Base-by-base conservation (phyloP, 2,888 invertebrate genomes). In the Euproctis similis region DNA sequence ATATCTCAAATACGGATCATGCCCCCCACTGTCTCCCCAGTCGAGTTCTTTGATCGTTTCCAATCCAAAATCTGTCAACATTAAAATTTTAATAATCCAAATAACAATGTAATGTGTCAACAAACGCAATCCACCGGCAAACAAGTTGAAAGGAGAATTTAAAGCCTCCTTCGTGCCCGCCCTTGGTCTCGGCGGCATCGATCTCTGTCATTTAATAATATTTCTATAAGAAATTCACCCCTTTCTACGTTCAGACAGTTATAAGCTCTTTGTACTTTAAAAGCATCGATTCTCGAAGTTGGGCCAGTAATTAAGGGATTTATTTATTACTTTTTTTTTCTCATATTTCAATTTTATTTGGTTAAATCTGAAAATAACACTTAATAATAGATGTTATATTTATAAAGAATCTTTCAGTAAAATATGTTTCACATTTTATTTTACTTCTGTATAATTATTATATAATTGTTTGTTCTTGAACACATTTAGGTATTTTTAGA, bases 181-280 rank as follows among this genome's bases (percentile, higher is more conserved):
- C 49, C 54, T 59, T 71, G 72, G 74, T 57, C 56, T 56, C 55
- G 35, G 46, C 39, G 56, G 61, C 65, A 78, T 76, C 77, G 70
- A 78, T 72, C 57, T 57, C 55, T 51, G 56, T 62, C 70, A 64
- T 69, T 70, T 62, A 67, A 74, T 74, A 73, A 70, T 75, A 73
- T 73, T 77, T 67, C 70, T 60, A 62, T 69, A 62, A 66, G 71
- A 67, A 61, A 64, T 68, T 69, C 60, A 62, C 64, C 65, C 36
- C 38, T 36, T 38, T 34, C 29, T 8, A 11, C 32, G 36, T 38
- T 31, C 31, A 24, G 38, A 34, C 46, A 54, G 46, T 48, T 62
- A 55, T 61, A 65, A 66, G 59, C 59, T 58, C 59, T 73, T 76
- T 76, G 73, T 76, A 56, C 56, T 57, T 41, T 55, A 53, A 52